Percentiles rank a stretch among this genome's conserved stretches.
Conservation (phyloP, 2,797 vertebrate genomes). For the Pelodytes ibericus region DNA sequence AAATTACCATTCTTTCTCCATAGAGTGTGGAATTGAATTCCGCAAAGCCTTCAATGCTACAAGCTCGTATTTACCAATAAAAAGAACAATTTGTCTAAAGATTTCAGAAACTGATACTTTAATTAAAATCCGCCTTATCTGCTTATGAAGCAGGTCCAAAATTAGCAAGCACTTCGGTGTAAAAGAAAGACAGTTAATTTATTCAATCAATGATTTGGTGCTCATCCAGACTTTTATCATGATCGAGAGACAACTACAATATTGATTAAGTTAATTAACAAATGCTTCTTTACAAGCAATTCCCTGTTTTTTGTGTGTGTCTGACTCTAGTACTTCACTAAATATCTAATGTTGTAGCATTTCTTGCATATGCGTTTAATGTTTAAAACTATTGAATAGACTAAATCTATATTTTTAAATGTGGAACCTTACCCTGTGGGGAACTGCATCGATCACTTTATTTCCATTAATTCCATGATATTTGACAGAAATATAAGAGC, state of each 20-base stretch:
- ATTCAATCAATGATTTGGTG: constrained; percentile 21
- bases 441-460: too few relatives aligned
- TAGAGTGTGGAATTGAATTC: too few relatives aligned
- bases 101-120: not conserved
- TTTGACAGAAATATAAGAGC: too few relatives aligned
- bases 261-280: constrained; percentile 35
- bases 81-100: not conserved
- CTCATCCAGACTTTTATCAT: constrained; percentile 9
- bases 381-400: too few relatives aligned
- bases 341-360: constrained; percentile 21
- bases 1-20: too few relatives aligned
- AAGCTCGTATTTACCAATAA: not conserved
- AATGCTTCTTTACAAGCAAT: constrained; percentile 7
- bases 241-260: constrained; percentile 2
- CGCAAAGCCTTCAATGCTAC: constrained; percentile 53
- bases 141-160: not conserved
- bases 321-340: not conserved
- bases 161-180: not conserved
- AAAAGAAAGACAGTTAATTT: constrained; percentile 34
- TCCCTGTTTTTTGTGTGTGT: not conserved
- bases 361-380: not conserved
- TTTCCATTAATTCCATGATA: too few relatives aligned
- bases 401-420: too few relatives aligned
- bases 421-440: too few relatives aligned
- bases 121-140: constrained; percentile 12